Evolutionary conservation across 2,888 invertebrate species (phyloP).

Genomic region (Torymus texanus): DNA sequence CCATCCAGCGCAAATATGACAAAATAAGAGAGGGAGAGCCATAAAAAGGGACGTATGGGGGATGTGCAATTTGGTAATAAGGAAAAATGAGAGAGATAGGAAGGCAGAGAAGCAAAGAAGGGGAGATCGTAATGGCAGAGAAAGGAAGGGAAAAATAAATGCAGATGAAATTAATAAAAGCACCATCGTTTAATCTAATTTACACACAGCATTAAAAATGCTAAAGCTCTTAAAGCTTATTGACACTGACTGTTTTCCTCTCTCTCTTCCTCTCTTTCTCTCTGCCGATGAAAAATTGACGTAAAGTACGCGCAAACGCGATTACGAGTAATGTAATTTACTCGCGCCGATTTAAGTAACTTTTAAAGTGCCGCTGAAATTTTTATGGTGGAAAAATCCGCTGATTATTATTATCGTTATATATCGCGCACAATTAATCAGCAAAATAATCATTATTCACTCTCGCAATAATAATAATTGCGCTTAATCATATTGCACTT

Average conservation of each 20-base stretch:
- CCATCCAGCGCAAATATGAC: neutral
- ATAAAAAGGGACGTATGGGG: neutral
- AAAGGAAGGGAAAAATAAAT: slow-evolving; percentile 21
- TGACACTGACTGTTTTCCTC: slow-evolving; percentile 22
- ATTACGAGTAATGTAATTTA: slow-evolving; percentile 35
- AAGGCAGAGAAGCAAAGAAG: too few species aligned
- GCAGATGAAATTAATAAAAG: slow-evolving; percentile 43
- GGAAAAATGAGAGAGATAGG: neutral
- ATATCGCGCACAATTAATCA: too few species aligned
- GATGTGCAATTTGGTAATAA: slow-evolving; percentile 12
- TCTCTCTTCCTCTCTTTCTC: too few species aligned
- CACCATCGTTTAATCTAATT: slow-evolving; percentile 43
- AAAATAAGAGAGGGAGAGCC: neutral
- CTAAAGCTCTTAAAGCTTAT: slow-evolving; percentile 37
- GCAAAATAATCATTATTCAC: too few species aligned
- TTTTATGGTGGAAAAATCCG: too few species aligned
- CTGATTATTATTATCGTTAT: too few species aligned
- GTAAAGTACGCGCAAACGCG: slow-evolving; percentile 20
- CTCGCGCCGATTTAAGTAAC: slow-evolving; percentile 15
- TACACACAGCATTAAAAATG: slow-evolving; percentile 34
- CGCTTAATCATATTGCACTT: too few species aligned
- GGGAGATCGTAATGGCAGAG: slow-evolving; percentile 24
- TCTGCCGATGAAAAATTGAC: slow-evolving; percentile 14
- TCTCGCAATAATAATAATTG: too few species aligned
- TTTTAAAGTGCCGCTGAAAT: slow-evolving; percentile 4